Conservation (phyloP, 2,797 vertebrate genomes). For the Calcarius lapponicus region DNA sequence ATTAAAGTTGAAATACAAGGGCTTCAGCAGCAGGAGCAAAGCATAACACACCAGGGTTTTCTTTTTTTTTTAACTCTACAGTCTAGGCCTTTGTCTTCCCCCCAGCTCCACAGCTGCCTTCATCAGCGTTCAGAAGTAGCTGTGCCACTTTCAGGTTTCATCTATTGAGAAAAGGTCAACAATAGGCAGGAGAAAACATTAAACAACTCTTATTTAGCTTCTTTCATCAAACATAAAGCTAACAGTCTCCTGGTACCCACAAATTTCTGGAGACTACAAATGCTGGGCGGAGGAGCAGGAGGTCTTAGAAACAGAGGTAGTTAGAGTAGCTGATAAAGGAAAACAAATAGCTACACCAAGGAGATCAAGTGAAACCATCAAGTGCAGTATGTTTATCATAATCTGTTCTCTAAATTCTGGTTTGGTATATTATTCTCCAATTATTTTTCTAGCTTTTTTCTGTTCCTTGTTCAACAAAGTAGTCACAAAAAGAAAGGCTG, state of each 20-base stretch:
- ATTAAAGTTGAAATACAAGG: constrained; percentile 2
- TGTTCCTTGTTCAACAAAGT: not conserved
- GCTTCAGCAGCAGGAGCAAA: not conserved
- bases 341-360: not conserved
- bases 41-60: not conserved
- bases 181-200: not conserved
- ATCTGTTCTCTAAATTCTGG: not conserved
- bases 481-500: not conserved
- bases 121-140: not conserved
- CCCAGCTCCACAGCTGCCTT: not conserved
- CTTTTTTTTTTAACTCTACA: not conserved
- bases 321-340: not conserved
- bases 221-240: not conserved
- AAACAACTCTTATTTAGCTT: not conserved
- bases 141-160: not conserved
- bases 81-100: not conserved
- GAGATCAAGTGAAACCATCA: not conserved
- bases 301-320: not conserved
- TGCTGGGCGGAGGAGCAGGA: not conserved
- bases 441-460: not conserved
- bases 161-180: not conserved
- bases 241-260: not conserved
- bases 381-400: not conserved
- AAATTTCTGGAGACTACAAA: not conserved
- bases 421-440: not conserved